phyloP scores from a whole-genome alignment of 1,140 invertebrate species.

The Muscidifurax raptorellus region DNA sequence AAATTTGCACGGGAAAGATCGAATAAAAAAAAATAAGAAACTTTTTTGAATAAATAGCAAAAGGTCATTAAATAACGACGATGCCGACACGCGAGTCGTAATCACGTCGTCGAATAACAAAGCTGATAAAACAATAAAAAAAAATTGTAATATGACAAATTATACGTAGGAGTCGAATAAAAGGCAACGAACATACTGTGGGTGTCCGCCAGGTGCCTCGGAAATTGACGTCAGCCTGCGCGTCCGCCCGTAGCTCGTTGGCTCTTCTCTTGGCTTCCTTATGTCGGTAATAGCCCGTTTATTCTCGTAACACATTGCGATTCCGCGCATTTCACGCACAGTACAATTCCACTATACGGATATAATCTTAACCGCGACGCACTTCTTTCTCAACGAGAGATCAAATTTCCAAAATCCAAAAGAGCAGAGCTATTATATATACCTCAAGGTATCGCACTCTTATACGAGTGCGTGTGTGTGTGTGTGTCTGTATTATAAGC shows the following conservation, averaged over 20 bases:
- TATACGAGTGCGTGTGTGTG: background rate
- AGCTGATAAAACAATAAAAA: conserved; percentile 6
- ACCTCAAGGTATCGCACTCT: no score
- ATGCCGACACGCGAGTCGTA: background rate
- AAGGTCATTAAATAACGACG: conserved; percentile 38
- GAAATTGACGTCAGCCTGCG: conserved; percentile 14
- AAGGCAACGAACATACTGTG: background rate
- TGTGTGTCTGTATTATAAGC: background rate
- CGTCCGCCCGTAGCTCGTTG: background rate
- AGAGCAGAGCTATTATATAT: no score
- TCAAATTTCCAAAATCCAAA: no score
- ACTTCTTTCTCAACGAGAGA: no score
- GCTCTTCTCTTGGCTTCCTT: conserved; percentile 15
- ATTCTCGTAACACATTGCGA: conserved; percentile 38
- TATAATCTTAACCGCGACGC: no score
- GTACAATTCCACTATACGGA: background rate
- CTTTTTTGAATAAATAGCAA: no score
- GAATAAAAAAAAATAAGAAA: no score
- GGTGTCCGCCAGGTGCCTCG: background rate
- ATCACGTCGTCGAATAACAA: conserved; percentile 19
- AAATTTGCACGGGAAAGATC: no score
- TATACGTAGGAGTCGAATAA: background rate
- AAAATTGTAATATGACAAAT: background rate
- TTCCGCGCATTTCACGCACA: background rate
- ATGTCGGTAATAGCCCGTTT: conserved; percentile 23